These are phyloP conservation scores for Leucoraja ocellata DNA, from an alignment of 2,797 vertebrate species.

Conservation along the genomic window DNA sequence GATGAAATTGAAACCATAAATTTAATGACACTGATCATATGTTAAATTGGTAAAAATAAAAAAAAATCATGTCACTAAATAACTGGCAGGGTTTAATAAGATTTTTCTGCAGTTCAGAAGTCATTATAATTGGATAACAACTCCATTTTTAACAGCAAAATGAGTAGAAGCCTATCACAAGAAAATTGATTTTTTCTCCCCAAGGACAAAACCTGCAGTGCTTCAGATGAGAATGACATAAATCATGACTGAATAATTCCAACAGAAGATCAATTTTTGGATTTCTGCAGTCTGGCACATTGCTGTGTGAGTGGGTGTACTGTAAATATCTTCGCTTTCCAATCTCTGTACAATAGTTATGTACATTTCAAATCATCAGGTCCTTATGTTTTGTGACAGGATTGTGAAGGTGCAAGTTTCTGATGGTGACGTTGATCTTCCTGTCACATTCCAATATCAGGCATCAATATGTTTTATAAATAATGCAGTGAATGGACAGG, in stretches of 20 bases:
- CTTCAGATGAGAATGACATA: constrained; percentile 19
- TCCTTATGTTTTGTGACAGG: background rate
- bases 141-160: constrained; percentile 21
- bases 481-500: background rate
- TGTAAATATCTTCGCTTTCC: background rate
- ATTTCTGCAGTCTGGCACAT: constrained; percentile 10
- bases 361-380: background rate
- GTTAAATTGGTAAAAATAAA: constrained; percentile 12
- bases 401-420: background rate
- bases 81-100: constrained; percentile 9
- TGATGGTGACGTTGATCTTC: background rate
- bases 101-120: background rate
- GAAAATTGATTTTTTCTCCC: background rate
- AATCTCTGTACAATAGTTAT: background rate
- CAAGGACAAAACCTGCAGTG: constrained; percentile 31
- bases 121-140: background rate
- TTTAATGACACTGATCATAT: background rate
- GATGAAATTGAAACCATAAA: constrained; percentile 10
- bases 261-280: constrained; percentile 32
- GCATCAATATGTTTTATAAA: background rate
- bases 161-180: constrained; percentile 17
- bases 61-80: background rate
- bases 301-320: background rate
- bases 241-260: constrained; percentile 28
- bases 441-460: background rate